A percentile compares a stretch with the other conserved stretches of the same genome.
Evolutionary conservation across 1,140 invertebrate genomes (phyloP).

Genomic region (Macrobrachium rosenbergii): DNA sequence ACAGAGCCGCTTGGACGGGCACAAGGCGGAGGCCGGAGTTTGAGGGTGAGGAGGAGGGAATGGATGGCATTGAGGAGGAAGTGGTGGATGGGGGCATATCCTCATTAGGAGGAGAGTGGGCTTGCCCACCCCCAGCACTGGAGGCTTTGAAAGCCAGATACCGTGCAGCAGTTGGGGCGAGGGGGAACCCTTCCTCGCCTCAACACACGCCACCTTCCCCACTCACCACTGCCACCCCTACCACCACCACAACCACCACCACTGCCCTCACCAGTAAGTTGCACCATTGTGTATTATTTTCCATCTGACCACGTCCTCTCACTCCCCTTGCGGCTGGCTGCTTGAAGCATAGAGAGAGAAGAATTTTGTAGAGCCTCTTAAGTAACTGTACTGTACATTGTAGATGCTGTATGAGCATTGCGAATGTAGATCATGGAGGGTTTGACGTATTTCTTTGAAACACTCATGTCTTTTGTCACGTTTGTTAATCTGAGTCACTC

Average conservation of each 20-base stretch:
- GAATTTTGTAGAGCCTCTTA: too few species aligned
- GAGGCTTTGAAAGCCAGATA: slow-evolving; percentile 54
- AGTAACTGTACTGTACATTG: too few species aligned
- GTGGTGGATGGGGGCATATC: slow-evolving; percentile 44
- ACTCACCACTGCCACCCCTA: slow-evolving; percentile 39
- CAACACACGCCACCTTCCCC: slow-evolving; percentile 40
- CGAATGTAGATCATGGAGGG: too few species aligned
- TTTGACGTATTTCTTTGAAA: too few species aligned
- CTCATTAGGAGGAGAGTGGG: slow-evolving; percentile 40
- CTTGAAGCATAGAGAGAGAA: too few species aligned
- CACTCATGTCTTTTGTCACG: too few species aligned
- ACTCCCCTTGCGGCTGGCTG: slow-evolving; percentile 26
- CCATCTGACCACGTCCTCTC: slow-evolving; percentile 40
- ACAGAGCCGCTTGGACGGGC: slow-evolving; percentile 47
- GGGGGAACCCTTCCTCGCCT: slow-evolving; percentile 42
- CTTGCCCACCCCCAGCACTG: slow-evolving; percentile 47
- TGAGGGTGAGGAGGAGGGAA: slow-evolving; percentile 54
- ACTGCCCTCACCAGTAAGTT: slow-evolving; percentile 57
- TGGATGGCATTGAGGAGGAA: slow-evolving; percentile 56
- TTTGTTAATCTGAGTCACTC: too few species aligned
- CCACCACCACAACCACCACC: slow-evolving; percentile 49
- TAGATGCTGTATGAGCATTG: too few species aligned
- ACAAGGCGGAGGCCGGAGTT: slow-evolving; percentile 43
- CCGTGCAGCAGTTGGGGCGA: slow-evolving; percentile 49
- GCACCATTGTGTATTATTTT: slow-evolving; percentile 23